Conservation (phyloP, 2,797 vertebrate species). For the Cheracebus regulus region DNA sequence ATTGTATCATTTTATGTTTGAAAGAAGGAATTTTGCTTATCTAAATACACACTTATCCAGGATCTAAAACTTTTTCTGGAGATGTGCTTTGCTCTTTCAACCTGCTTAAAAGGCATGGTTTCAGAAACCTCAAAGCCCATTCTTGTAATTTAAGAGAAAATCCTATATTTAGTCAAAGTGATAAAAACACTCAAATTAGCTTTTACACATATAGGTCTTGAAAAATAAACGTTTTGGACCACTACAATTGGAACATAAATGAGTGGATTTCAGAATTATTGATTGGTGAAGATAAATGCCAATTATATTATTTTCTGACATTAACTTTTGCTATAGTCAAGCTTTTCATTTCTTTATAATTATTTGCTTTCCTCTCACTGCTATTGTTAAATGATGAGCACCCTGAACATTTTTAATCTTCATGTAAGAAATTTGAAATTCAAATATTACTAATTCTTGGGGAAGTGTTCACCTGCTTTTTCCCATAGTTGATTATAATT, state of each 20-base stretch:
- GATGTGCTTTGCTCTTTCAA: not conserved
- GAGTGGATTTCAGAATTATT: constrained; percentile 19
- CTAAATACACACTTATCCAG: not conserved
- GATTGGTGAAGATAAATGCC: constrained; percentile 42
- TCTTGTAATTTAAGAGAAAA: not conserved
- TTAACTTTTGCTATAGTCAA: not conserved
- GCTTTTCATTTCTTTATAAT: constrained; percentile 29
- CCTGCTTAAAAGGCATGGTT: not conserved
- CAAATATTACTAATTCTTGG: constrained; percentile 38
- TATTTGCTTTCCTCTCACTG: constrained; percentile 8
- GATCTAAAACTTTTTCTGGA: not conserved
- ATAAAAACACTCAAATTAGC: not conserved
- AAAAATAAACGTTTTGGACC: not conserved
- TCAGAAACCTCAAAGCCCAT: not conserved
- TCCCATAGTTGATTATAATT: constrained; percentile 53
- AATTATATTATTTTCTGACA: constrained; percentile 32
- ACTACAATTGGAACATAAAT: not conserved
- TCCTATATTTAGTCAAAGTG: not conserved
- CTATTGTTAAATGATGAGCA: constrained; percentile 55
- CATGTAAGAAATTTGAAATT: constrained; percentile 62
- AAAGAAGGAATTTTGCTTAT: not conserved
- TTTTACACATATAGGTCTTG: not conserved
- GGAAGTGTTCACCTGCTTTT: constrained; percentile 49
- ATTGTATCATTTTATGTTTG: not conserved
- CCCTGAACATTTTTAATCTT: constrained; percentile 52